Conservation (phyloP, 2,797 vertebrate genomes). For the Synaphobranchus kaupii region DNA sequence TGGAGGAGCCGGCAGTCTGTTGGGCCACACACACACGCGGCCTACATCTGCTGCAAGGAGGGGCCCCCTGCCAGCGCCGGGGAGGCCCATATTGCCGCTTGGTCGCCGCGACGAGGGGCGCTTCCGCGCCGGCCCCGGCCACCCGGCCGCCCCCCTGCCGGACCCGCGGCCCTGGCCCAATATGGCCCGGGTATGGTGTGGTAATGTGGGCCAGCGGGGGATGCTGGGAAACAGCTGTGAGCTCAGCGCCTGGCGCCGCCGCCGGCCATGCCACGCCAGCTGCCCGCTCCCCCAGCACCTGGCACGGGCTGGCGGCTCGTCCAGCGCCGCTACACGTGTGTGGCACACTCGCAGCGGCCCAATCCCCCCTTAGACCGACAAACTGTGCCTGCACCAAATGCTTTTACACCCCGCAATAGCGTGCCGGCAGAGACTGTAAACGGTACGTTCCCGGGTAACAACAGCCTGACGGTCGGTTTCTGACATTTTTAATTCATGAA, state of each 20-base stretch:
- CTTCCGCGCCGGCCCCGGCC: slow-evolving; percentile 35
- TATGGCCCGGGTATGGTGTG: slow-evolving; percentile 58
- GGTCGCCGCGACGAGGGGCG: neutral
- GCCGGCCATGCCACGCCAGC: slow-evolving; percentile 54
- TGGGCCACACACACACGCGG: slow-evolving; percentile 23
- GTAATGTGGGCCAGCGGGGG: slow-evolving; percentile 40
- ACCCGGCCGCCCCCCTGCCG: slow-evolving; percentile 45
- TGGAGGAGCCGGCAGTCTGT: neutral
- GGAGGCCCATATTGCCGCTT: slow-evolving; percentile 16
- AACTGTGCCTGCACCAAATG: slow-evolving; percentile 31
- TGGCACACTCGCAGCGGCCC: neutral
- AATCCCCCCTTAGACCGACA: neutral
- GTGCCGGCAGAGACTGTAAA: neutral
- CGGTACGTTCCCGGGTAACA: neutral
- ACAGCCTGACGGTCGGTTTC: no score
- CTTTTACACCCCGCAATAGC: slow-evolving; percentile 21
- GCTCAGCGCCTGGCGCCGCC: slow-evolving; percentile 53
- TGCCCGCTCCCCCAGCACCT: slow-evolving; percentile 59
- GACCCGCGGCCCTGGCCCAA: slow-evolving; percentile 58
- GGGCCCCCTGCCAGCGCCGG: slow-evolving; percentile 61
- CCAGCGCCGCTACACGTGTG: slow-evolving; percentile 31
- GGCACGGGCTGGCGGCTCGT: slow-evolving; percentile 38
- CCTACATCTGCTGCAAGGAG: slow-evolving; percentile 64
- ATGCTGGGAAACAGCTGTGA: slow-evolving; percentile 64
- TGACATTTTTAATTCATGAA: neutral